Conservation (phyloP, 2,888 invertebrate genomes). For the Agriopis leucophaearia region DNA sequence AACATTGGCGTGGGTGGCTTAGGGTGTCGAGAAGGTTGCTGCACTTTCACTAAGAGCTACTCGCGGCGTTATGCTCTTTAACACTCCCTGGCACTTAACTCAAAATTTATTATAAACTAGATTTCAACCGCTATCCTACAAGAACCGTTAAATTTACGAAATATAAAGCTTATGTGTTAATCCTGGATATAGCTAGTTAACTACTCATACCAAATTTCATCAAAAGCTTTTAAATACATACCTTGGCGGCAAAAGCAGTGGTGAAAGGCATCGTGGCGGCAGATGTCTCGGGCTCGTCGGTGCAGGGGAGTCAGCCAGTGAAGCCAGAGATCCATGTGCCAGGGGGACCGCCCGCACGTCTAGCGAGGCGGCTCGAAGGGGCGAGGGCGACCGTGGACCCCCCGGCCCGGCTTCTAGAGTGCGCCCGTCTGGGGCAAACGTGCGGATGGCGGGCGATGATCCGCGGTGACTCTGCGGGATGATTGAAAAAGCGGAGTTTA, state of each 20-base stretch:
- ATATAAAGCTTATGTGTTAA: too few species aligned
- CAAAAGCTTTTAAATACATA: conserved; percentile 48
- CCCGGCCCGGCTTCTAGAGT: conserved; percentile 86
- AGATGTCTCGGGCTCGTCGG: conserved; percentile 77
- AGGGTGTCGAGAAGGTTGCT: too few species aligned
- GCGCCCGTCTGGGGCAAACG: conserved; percentile 93
- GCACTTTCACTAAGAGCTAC: too few species aligned
- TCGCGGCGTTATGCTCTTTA: too few species aligned
- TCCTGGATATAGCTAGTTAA: too few species aligned
- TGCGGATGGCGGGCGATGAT: conserved; percentile 93
- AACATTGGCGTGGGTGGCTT: too few species aligned
- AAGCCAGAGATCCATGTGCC: conserved; percentile 91
- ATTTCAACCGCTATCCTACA: too few species aligned
- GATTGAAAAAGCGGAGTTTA: neutral
- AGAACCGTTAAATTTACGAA: too few species aligned
- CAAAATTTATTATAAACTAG: too few species aligned
- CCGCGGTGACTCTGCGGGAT: conserved; percentile 89
- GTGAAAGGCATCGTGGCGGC: conserved; percentile 90
- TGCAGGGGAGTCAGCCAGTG: conserved; percentile 84
- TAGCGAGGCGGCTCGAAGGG: conserved; percentile 91
- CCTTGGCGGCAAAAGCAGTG: conserved; percentile 91
- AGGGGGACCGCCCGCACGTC: conserved; percentile 91
- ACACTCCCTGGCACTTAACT: too few species aligned
- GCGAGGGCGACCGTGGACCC: conserved; percentile 91
- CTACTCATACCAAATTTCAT: too few species aligned